Evolutionary conservation across 1,140 invertebrate species (phyloP).

Genomic region (Megathymus violae): DNA sequence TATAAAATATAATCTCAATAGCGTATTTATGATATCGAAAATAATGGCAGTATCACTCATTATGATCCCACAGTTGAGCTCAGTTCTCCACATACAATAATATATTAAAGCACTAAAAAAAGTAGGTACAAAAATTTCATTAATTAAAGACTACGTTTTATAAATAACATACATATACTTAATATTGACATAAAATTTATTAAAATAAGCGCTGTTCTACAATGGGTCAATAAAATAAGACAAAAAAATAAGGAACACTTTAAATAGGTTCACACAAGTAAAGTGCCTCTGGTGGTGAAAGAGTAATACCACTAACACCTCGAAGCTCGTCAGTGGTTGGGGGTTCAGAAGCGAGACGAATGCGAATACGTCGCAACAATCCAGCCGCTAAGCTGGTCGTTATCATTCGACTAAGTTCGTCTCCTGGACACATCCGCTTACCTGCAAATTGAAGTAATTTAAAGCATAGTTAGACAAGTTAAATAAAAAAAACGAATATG

Average conservation of each 20-base stretch:
- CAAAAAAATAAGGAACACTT: neutral
- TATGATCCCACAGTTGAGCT: no score
- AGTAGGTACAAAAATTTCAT: no score
- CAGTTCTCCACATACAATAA: no score
- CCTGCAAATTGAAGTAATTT: slow-evolving; percentile 82
- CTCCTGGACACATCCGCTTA: slow-evolving; percentile 93
- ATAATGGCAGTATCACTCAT: no score
- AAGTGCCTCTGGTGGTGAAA: slow-evolving; percentile 84
- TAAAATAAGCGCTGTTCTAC: slow-evolving; percentile 4
- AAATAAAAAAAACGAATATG: neutral
- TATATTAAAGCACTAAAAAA: no score
- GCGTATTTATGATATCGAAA: no score
- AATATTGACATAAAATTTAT: neutral
- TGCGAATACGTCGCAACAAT: slow-evolving; percentile 86
- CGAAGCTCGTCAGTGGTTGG: slow-evolving; percentile 73
- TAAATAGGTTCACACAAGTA: slow-evolving; percentile 64
- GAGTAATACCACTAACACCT: slow-evolving; percentile 89
- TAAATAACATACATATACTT: neutral
- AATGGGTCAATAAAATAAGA: neutral
- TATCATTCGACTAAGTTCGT: slow-evolving; percentile 92
- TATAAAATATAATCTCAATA: no score
- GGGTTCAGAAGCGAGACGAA: slow-evolving; percentile 61
- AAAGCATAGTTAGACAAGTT: neutral
- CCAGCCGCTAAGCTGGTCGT: slow-evolving; percentile 87
- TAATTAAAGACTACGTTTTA: no score